Conservation (phyloP, 2,113 vertebrate species). For the Eidolon helvum region DNA sequence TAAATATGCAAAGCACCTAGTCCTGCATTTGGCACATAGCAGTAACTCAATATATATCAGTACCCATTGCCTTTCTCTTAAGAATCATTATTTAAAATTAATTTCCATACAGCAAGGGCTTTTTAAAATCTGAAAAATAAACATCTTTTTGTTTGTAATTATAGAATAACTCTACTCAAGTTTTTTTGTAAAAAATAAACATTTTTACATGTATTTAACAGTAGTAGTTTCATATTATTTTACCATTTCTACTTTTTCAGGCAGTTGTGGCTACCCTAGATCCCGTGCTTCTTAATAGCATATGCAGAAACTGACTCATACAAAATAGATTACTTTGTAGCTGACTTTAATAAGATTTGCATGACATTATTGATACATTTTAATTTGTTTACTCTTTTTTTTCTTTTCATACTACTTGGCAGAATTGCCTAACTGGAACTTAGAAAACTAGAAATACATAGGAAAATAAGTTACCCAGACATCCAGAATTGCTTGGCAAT, state of each 20-base stretch:
- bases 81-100: constrained; percentile 17
- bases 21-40: neutral
- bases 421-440: constrained; percentile 54
- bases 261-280: neutral
- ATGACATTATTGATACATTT: constrained; percentile 31
- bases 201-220: neutral
- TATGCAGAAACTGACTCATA: neutral
- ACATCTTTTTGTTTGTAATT: neutral
- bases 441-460: constrained; percentile 61
- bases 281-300: neutral
- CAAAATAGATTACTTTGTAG: neutral
- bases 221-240: constrained; percentile 2
- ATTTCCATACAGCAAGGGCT: neutral
- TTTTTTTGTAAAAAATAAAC: neutral
- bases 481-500: constrained; percentile 66
- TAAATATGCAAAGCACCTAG: neutral
- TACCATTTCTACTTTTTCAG: neutral
- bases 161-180: no score
- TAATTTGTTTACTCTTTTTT: constrained; percentile 35
- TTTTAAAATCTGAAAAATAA: neutral
- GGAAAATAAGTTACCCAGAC: constrained; percentile 51
- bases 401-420: constrained; percentile 20
- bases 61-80: neutral
- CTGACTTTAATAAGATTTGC: constrained; percentile 35
- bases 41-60: neutral